Percentiles rank a stretch among this genome's conserved stretches.
Evolutionary conservation across 2,113 vertebrate genomes (phyloP).

Genomic region (Odocoileus hemionus): DNA sequence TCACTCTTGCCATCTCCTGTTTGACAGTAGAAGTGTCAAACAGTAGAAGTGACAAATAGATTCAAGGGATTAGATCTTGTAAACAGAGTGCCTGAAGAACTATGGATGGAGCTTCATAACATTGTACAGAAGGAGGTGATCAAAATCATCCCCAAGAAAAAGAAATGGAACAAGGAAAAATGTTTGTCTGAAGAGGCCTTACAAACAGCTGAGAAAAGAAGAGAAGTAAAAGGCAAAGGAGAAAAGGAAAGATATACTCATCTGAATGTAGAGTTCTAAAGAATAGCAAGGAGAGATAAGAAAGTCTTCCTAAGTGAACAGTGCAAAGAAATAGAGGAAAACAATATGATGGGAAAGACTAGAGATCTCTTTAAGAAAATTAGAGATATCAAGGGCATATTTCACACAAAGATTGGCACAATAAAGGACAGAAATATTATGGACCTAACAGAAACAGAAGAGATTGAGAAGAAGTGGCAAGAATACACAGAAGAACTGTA

Average conservation of each 20-base stretch:
- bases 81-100: neutral
- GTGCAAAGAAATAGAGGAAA: neutral
- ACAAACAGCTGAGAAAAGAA: neutral
- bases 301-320: neutral
- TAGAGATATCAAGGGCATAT: neutral
- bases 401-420: neutral
- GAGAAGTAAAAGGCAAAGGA: neutral
- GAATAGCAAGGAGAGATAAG: neutral
- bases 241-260: neutral
- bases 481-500: neutral
- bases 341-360: neutral
- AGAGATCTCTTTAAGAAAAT: neutral
- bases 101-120: neutral
- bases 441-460: neutral
- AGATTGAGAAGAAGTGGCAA: neutral
- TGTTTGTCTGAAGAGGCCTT: neutral
- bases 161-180: neutral
- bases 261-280: neutral
- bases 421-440: neutral
- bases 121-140: neutral
- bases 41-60: neutral
- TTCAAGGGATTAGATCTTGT: neutral
- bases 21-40: neutral
- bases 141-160: neutral
- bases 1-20: neutral